These are phyloP conservation scores for Cyrtonyx montezumae DNA, from an alignment of 2,113 vertebrate species.

Conservation along the genomic window DNA sequence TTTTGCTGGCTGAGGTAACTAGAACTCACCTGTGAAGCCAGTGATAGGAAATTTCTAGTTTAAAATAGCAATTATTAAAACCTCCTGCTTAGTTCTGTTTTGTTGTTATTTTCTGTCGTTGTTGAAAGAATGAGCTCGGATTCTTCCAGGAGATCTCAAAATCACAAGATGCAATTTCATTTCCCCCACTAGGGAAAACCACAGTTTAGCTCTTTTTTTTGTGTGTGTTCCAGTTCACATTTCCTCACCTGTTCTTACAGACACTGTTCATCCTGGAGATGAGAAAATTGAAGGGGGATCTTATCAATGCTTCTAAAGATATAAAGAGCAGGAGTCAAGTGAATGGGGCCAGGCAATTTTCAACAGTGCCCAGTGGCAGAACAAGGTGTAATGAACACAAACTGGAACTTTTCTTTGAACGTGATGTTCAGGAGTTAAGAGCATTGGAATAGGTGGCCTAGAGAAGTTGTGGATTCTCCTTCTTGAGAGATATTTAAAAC, in stretches of 20 bases:
- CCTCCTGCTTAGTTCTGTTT: background rate
- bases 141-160: background rate
- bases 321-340: no score
- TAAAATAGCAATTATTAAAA: background rate
- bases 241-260: background rate
- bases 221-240: background rate
- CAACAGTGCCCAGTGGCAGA: no score
- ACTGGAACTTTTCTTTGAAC: no score
- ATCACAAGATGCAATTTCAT: background rate
- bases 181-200: background rate
- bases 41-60: background rate
- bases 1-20: background rate
- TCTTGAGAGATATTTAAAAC: no score
- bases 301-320: no score
- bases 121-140: background rate
- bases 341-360: no score
- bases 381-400: no score
- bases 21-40: background rate
- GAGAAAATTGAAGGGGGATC: no score
- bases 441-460: no score
- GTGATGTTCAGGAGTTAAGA: no score
- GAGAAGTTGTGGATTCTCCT: no score
- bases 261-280: no score
- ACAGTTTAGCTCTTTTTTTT: constrained; percentile 9
- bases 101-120: background rate